These are phyloP conservation scores for Tigriopus japonicus DNA, from an alignment of 1,140 invertebrate species.

Conservation along the genomic window DNA sequence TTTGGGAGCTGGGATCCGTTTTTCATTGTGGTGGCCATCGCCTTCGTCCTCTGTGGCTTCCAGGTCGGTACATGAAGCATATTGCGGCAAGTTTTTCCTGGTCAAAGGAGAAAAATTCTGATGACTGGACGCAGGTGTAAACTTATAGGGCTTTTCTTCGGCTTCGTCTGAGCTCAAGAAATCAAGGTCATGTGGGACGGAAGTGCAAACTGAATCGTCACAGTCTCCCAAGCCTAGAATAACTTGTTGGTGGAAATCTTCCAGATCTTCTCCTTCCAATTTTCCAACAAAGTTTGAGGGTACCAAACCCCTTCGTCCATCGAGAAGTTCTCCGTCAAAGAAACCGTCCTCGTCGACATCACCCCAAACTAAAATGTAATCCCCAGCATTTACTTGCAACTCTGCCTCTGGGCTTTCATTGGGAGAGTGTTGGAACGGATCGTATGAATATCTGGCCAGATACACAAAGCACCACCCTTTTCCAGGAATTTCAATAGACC, in stretches of 20 bases:
- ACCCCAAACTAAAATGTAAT: slow-evolving; percentile 86
- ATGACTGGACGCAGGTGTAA: background rate
- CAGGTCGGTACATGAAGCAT: slow-evolving; percentile 14
- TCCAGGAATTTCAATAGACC: slow-evolving; percentile 80
- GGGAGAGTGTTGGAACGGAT: slow-evolving; percentile 58
- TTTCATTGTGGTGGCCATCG: background rate
- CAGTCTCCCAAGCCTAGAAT: slow-evolving; percentile 37
- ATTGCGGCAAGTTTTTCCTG: background rate
- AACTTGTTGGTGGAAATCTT: slow-evolving; percentile 68
- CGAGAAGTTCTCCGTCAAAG: slow-evolving; percentile 78
- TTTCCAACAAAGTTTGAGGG: slow-evolving; percentile 93
- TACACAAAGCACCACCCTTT: slow-evolving; percentile 78
- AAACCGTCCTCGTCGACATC: slow-evolving; percentile 74
- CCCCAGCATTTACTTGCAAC: slow-evolving; percentile 71
- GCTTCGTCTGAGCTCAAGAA: slow-evolving; percentile 34
- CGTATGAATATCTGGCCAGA: slow-evolving; percentile 67
- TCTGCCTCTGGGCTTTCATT: slow-evolving; percentile 88
- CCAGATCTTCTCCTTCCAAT: slow-evolving; percentile 66
- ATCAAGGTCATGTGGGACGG: slow-evolving; percentile 38
- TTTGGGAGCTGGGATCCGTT: slow-evolving; percentile 43
- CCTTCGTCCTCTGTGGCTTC: slow-evolving; percentile 13
- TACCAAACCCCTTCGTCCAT: slow-evolving; percentile 80
- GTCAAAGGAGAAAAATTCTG: background rate
- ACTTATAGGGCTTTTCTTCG: slow-evolving; percentile 22
- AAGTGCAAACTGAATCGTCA: slow-evolving; percentile 39